These are phyloP conservation scores for Protobothrops mucrosquamatus DNA, from an alignment of 2,113 vertebrate species.

Conservation along the genomic window DNA sequence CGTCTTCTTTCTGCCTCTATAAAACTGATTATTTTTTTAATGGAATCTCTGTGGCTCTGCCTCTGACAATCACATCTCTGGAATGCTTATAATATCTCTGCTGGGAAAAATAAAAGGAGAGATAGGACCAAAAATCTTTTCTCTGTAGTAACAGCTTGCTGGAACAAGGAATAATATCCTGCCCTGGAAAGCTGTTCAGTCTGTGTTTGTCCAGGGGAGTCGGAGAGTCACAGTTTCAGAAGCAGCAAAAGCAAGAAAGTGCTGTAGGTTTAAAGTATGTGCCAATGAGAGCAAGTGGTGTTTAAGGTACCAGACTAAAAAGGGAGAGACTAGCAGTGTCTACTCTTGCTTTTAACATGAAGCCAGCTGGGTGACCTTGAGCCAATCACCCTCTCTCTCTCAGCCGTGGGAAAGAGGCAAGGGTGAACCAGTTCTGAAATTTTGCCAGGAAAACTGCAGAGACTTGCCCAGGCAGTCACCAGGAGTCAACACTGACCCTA, in stretches of 20 bases:
- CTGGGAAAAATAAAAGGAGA: neutral
- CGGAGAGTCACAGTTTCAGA: neutral
- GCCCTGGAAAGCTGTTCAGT: neutral
- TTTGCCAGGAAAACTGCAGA: neutral
- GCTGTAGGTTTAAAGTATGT: neutral
- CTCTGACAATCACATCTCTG: neutral
- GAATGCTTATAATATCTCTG: neutral
- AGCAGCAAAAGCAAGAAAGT: neutral
- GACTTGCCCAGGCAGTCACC: neutral
- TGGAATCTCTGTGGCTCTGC: neutral
- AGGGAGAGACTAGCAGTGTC: neutral
- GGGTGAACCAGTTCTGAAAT: neutral
- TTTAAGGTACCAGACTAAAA: neutral
- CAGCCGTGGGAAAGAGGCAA: neutral
- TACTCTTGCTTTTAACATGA: neutral
- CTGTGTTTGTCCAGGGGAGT: neutral
- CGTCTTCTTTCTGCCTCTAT: neutral
- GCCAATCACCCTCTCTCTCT: neutral
- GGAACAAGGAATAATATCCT: neutral
- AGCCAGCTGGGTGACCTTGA: neutral
- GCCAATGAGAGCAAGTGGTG: neutral
- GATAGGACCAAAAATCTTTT: neutral
- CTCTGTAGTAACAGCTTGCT: neutral
- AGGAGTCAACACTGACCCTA: neutral
- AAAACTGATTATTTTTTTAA: neutral